These are phyloP conservation scores for Pocillopora grandis DNA, from an alignment of 92 coral and sea anemone genomes.

Conservation along the genomic window DNA sequence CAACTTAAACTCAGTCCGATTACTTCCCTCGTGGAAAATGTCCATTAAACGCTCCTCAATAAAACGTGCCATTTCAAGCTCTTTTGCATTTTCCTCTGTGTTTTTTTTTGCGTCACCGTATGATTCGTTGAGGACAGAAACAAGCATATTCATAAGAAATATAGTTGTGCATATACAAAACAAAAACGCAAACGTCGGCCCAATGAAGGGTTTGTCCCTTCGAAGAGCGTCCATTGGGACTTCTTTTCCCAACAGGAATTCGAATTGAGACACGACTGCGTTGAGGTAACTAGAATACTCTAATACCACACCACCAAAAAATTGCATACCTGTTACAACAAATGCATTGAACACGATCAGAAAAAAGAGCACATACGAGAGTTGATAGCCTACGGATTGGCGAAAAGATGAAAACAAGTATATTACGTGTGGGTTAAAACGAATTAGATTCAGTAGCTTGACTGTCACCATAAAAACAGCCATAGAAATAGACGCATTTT, in stretches of 20 bases:
- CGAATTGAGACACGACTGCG: slow-evolving; percentile 39
- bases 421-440: slow-evolving; percentile 52
- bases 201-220: no score
- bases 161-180: no score
- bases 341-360: slow-evolving; percentile 35
- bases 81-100: no score
- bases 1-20: no score
- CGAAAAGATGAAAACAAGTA: slow-evolving; percentile 40
- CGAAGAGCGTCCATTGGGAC: slow-evolving; percentile 6
- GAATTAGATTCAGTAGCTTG: slow-evolving; percentile 44
- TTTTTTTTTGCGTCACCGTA: no score
- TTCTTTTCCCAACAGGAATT: slow-evolving; percentile 55
- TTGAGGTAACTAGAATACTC: slow-evolving; percentile 31
- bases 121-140: no score
- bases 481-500: slow-evolving; percentile 31
- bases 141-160: no score
- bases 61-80: no score
- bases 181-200: no score
- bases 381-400: slow-evolving; percentile 35
- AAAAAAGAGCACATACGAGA: slow-evolving; percentile 21
- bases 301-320: slow-evolving; percentile 33
- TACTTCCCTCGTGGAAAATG: no score
- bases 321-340: slow-evolving; percentile 32
- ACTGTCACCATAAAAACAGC: slow-evolving; percentile 50
- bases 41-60: no score